A percentile compares a stretch with the other conserved stretches of the same genome.
Evolutionary conservation across 2,113 vertebrate species (phyloP).

Genomic region (Eira barbara): DNA sequence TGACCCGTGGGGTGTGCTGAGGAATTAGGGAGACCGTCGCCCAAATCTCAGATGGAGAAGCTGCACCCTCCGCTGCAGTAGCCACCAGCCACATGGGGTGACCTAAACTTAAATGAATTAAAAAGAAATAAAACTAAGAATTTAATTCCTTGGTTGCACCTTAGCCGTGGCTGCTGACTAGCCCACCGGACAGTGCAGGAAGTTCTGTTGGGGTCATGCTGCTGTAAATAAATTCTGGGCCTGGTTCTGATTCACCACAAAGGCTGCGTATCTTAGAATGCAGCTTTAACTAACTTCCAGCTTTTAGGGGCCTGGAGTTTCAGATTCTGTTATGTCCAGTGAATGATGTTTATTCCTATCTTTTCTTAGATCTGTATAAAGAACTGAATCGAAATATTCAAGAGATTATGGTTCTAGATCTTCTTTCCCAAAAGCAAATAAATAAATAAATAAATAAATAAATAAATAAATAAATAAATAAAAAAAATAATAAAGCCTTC

Average conservation of each 20-base stretch:
- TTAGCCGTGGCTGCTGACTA: neutral
- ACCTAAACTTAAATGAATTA: neutral
- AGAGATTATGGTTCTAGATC: neutral
- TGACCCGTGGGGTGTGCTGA: accelerated
- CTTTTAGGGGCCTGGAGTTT: neutral
- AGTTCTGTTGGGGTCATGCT: neutral
- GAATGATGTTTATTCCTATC: neutral
- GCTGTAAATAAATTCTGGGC: neutral
- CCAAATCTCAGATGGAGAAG: neutral
- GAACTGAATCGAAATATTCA: neutral
- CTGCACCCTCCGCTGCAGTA: accelerated
- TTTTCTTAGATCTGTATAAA: neutral
- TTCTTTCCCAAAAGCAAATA: neutral
- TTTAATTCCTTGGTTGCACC: neutral
- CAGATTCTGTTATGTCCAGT: neutral
- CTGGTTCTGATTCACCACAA: accelerated
- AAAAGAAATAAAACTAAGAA: neutral
- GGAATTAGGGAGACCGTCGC: accelerated
- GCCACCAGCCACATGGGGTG: neutral
- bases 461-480: too few species aligned
- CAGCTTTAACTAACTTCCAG: neutral
- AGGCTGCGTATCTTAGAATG: neutral
- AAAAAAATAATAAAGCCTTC: too few species aligned
- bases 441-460: too few species aligned
- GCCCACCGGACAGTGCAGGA: accelerated